Evolutionary conservation across 2,797 vertebrate species (phyloP).

Genomic region (Strix occidentalis): DNA sequence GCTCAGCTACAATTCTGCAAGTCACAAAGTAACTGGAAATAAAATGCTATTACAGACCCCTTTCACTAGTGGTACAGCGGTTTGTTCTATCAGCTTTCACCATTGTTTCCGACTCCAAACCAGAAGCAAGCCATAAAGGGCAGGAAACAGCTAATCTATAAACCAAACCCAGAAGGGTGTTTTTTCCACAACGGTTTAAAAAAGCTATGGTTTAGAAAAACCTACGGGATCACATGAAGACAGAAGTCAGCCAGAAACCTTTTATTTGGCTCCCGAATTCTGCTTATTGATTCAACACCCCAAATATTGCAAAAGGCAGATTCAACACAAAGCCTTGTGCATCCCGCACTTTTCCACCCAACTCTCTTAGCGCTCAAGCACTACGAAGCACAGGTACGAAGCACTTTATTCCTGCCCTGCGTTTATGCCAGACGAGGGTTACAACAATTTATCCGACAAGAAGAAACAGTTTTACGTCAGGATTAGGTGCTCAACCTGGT

Average conservation of each 20-base stretch:
- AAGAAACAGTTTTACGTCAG: background rate
- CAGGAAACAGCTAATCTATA: slow-evolving; percentile 6
- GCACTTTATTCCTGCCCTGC: background rate
- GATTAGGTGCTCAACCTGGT: background rate
- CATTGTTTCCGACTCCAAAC: background rate
- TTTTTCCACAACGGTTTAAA: background rate
- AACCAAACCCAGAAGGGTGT: background rate
- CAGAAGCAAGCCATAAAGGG: slow-evolving; percentile 5
- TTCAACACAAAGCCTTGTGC: background rate
- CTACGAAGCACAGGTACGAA: too few relatives aligned
- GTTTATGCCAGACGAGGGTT: background rate
- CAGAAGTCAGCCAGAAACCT: background rate
- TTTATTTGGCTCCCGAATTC: background rate
- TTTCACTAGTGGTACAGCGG: background rate
- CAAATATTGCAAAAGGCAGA: background rate
- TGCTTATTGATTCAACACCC: background rate
- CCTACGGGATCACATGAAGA: background rate
- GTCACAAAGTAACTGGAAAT: background rate
- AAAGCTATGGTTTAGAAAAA: background rate
- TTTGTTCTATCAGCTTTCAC: background rate
- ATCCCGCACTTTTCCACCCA: background rate
- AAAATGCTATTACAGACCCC: background rate
- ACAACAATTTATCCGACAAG: background rate
- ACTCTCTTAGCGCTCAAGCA: background rate
- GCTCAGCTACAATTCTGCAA: background rate